Base-by-base conservation (phyloP, 1,140 invertebrate species). In the Sitophilus oryzae region DNA sequence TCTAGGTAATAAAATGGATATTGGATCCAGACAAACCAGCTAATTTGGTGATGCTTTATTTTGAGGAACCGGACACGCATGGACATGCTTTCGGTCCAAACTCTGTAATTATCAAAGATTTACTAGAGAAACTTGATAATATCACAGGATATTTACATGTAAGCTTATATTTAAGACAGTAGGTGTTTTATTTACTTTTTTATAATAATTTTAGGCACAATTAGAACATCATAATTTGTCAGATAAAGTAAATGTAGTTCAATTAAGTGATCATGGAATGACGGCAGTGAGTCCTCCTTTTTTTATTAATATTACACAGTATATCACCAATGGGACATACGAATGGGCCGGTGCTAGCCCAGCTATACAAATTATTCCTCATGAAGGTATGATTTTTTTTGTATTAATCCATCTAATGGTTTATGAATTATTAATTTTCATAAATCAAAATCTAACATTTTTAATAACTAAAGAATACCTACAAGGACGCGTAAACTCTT, bases 251-350 rank as follows among this genome's bases (percentile, higher is more conserved):
- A 87, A 88, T 68, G 69, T 89, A 1, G 76, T 89, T 52, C 73
- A 89, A 38, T 68, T 86, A 2, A 85, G 84, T 66, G 88, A 89
- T 71, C 87, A 89, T 72, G 87, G 88, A 11, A 86, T 88, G 82
- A 62, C 76, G 1, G 66, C 71, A 20, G 74, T 82, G 1, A 74
- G 69, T 3, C 59, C 68, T 38, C 68, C 76, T 23, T 67, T 73
- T 56, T 73, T 82, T 52, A 79, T 86, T 51, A 75, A 84, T 65
- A 70, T 86, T 18, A 77, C 77, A 20, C 66, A 78, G 23, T 77
- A 77, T 60, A 65, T 85, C 11, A 71, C 75, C 36, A 63, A 68
- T 25, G 60, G 58, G 16, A 73, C 75, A 14, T 85, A 81, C 60
- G 65, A 60, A 40, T 64, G 70, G 38, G 66, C 71, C 42, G 75